These are phyloP conservation scores for Coenonympha glycerion DNA, from an alignment of 2,888 invertebrate species.

Conservation along the genomic window DNA sequence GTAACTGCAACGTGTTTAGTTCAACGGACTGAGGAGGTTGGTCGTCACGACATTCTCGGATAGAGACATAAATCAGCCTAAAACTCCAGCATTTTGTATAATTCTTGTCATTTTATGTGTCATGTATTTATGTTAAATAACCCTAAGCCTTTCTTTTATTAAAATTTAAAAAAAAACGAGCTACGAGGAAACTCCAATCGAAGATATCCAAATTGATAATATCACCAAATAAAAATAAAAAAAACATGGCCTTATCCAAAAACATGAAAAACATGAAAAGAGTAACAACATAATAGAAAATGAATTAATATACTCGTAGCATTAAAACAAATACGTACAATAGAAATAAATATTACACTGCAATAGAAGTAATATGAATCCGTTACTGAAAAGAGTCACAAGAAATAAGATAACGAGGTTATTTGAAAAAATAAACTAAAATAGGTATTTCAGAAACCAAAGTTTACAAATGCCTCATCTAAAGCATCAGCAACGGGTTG, in stretches of 20 bases:
- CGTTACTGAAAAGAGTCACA: background rate
- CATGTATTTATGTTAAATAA: background rate
- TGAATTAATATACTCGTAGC: too few relatives aligned
- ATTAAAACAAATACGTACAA: too few relatives aligned
- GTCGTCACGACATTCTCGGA: slow-evolving; percentile 61
- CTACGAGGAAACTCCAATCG: too few relatives aligned
- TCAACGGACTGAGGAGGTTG: slow-evolving; percentile 74
- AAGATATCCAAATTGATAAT: too few relatives aligned
- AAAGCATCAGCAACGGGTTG: slow-evolving; percentile 44
- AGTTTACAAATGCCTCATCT: slow-evolving; percentile 10
- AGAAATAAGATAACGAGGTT: background rate
- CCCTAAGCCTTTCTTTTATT: too few relatives aligned
- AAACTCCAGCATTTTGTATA: slow-evolving; percentile 52
- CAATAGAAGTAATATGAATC: too few relatives aligned
- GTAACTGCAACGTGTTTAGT: slow-evolving; percentile 74
- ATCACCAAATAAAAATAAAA: too few relatives aligned
- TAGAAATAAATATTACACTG: too few relatives aligned
- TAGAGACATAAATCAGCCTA: slow-evolving; percentile 54
- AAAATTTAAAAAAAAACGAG: too few relatives aligned
- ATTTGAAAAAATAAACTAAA: background rate
- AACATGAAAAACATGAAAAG: too few relatives aligned
- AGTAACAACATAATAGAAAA: too few relatives aligned
- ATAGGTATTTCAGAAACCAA: background rate
- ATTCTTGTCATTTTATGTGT: background rate
- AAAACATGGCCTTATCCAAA: too few relatives aligned